A percentile compares a stretch with the other conserved stretches of the same genome.
Conservation (phyloP, 1,140 invertebrate genomes). For the Laupala kohalensis region DNA sequence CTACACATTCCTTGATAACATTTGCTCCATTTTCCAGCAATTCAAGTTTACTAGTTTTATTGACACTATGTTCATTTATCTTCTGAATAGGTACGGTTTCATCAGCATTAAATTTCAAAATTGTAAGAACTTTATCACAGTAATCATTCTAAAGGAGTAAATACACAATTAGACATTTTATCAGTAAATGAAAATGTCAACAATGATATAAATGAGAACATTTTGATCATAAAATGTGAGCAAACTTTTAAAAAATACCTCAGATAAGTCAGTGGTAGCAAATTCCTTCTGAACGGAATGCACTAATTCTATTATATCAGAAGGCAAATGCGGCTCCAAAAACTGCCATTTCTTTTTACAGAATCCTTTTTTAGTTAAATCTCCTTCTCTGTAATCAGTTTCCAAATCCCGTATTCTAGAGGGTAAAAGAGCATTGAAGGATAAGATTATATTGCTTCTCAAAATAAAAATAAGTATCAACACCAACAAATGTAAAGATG, state of each 20-base stretch:
- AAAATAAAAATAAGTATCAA: not conserved
- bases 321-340: slow-evolving; percentile 16
- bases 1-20: too few relatives aligned
- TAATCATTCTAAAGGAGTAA: not conserved
- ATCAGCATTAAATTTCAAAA: too few relatives aligned
- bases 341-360: slow-evolving; percentile 20
- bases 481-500: not conserved
- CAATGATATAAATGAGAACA: not conserved
- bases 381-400: slow-evolving; percentile 16
- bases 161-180: not conserved
- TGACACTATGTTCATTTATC: not conserved
- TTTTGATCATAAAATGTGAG: not conserved
- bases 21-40: too few relatives aligned
- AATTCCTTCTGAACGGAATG: slow-evolving; percentile 14
- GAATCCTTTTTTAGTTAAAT: slow-evolving; percentile 20
- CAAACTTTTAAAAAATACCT: slow-evolving; percentile 4
- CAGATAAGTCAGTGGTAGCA: slow-evolving; percentile 11
- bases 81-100: not conserved
- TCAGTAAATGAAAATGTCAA: not conserved
- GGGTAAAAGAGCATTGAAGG: not conserved
- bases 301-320: slow-evolving; percentile 11
- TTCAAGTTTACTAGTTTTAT: not conserved
- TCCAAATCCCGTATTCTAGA: slow-evolving; percentile 16
- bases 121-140: not conserved
- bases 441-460: not conserved